Evolutionary conservation across 2,113 vertebrate species (phyloP), one percentile per base, ranked within the genome.

Genomic region (Lutjanus erythropterus): DNA sequence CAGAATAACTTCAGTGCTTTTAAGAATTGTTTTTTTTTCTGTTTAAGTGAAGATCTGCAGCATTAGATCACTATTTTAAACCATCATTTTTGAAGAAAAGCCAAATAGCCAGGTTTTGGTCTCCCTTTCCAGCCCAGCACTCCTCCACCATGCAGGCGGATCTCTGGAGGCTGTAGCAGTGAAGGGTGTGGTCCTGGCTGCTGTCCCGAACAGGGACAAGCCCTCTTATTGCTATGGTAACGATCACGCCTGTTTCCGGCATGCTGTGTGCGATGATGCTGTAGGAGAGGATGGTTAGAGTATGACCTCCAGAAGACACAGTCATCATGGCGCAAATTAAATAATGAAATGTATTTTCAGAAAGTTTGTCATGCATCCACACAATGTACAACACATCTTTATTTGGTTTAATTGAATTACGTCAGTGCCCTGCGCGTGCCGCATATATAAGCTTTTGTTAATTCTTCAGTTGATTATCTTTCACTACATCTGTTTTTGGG

Each of bases 121-220:
- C 23, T 56, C 62, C 25, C 11, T 46, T 56, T 21, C 1, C 23
- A 68, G 71, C 67, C 49, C 31, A 78, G 27, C 62, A 29, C 50
- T 37, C 33, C 52, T 72, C 41, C 23, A n/a, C n/a, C n/a, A n/a
- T n/a, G n/a, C 33, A 55, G 33, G 50, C 29, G 19, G 65, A 79
- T 89, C 81, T 75, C 77, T 61, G 61, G 75, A 72, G 56, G 71
- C 70, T 62, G 52, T 18, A 62, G 61, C 49, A 56, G 35, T 25
- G 73, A 89, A 91, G 93, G 93, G 93, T 94, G 93, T 93, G 93
- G 93, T 91, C 84, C 73, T 90, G 85, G 83, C 82, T 78, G 74
- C 73, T 77, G 89, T 90, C 88, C 89, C 75, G 67, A 21, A 35
- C 53, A 75, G 35, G 79, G 90, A 89, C 88, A 49, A 71, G 75